These are phyloP conservation scores for Gasterosteus aculeatus DNA, from an alignment of 2,113 vertebrate species.

Conservation along the genomic window DNA sequence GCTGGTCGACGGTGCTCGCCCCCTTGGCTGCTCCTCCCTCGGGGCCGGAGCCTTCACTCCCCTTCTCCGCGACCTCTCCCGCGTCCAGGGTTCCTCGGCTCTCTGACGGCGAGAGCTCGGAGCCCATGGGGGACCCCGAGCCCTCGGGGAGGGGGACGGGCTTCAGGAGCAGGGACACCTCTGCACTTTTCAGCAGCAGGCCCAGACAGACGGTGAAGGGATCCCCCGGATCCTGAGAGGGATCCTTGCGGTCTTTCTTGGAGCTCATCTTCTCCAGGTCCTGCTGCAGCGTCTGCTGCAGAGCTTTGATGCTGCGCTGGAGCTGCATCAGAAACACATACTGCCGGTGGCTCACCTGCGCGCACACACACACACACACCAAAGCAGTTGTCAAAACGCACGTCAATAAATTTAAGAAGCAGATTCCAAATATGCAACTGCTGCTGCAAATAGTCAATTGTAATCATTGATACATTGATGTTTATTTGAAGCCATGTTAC, in stretches of 20 bases:
- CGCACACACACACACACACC: not conserved
- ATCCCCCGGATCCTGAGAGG: conserved; percentile 70
- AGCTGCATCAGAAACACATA: conserved; percentile 92
- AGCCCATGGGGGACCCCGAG: conserved; percentile 77
- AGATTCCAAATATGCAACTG: not conserved
- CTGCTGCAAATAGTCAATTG: not conserved
- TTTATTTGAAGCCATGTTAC: too few species aligned
- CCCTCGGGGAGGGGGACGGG: conserved; percentile 83
- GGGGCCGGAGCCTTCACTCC: conserved; percentile 20
- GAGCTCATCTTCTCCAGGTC: conserved; percentile 89
- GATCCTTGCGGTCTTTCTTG: conserved; percentile 85
- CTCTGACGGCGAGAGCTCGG: conserved; percentile 85
- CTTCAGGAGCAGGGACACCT: conserved; percentile 91
- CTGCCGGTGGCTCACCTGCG: conserved; percentile 91
- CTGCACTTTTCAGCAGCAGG: conserved; percentile 90
- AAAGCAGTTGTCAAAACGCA: not conserved
- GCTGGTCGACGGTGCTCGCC: conserved; percentile 81
- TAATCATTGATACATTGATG: not conserved
- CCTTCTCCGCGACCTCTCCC: conserved; percentile 37
- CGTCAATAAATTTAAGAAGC: not conserved
- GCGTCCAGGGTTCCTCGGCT: conserved; percentile 78
- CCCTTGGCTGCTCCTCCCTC: conserved; percentile 37
- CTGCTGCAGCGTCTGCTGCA: conserved; percentile 90
- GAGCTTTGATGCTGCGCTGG: conserved; percentile 89
- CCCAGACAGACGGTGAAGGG: conserved; percentile 87